Conservation (phyloP, 2,113 vertebrate genomes). For the Porphyrio hochstetteri region DNA sequence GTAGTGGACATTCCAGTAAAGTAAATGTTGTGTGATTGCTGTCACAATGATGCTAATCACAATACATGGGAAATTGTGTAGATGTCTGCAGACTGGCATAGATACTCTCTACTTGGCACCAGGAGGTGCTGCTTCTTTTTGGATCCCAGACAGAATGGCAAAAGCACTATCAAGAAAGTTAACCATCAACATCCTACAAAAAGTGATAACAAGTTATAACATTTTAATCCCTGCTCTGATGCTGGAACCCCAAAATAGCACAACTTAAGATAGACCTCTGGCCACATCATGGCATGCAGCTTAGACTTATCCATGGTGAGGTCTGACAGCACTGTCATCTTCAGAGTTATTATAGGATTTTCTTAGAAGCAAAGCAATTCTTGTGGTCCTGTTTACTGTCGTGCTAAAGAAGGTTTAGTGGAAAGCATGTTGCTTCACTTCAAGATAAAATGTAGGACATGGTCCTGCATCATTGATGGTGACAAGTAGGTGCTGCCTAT, state of each 20-base stretch:
- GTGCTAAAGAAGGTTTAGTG: background rate
- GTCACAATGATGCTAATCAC: slow-evolving; percentile 51
- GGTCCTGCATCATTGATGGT: background rate
- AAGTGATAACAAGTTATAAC: background rate
- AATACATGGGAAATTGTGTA: slow-evolving; percentile 31
- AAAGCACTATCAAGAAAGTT: background rate
- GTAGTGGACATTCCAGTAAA: slow-evolving; percentile 80
- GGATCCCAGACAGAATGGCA: background rate
- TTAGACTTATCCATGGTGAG: background rate
- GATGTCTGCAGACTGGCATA: slow-evolving; percentile 55
- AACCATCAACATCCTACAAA: background rate
- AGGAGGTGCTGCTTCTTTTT: background rate
- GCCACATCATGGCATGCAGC: background rate
- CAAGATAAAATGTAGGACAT: background rate
- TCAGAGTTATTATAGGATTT: background rate
- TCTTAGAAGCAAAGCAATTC: background rate
- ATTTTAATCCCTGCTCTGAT: background rate
- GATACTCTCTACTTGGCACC: background rate
- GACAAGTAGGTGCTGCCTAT: background rate
- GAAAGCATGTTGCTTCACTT: background rate
- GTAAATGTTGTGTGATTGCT: slow-evolving; percentile 71
- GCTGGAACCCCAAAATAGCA: background rate
- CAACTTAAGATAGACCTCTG: background rate
- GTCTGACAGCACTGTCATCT: background rate
- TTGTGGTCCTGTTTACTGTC: background rate